Conservation (phyloP, 2,888 invertebrate species). For the Phlogophora meticulosa region DNA sequence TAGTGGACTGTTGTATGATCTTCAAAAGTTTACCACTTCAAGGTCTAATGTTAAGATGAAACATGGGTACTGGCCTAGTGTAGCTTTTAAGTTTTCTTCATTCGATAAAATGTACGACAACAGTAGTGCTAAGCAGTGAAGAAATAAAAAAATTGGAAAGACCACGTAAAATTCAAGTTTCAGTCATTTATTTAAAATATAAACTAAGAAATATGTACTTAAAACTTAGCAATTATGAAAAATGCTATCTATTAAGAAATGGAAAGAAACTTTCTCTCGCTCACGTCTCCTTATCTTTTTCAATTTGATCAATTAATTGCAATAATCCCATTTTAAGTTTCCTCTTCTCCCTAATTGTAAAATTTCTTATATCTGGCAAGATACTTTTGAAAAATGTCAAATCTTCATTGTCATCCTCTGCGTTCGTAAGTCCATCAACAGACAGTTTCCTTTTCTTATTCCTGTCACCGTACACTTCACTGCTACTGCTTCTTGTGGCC, state of each 20-base stretch:
- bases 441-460: conserved; percentile 55
- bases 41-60: conserved; percentile 30
- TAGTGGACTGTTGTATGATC: conserved; percentile 37
- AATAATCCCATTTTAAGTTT: conserved; percentile 89
- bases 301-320: conserved; percentile 86
- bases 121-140: too few relatives aligned
- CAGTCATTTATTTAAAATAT: conserved; percentile 29
- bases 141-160: too few relatives aligned
- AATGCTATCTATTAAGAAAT: neutral
- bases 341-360: conserved; percentile 88
- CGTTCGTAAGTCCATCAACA: conserved; percentile 35
- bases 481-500: conserved; percentile 22
- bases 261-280: neutral
- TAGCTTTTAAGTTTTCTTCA: too few relatives aligned
- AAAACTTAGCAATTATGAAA: neutral
- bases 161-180: neutral
- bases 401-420: conserved; percentile 72
- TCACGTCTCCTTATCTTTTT: conserved; percentile 62
- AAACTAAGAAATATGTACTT: neutral
- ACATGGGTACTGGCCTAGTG: too few relatives aligned
- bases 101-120: too few relatives aligned
- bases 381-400: conserved; percentile 89
- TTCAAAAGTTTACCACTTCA: conserved; percentile 35
- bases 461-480: conserved; percentile 43
- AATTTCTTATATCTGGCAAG: conserved; percentile 86